phyloP scores from a whole-genome alignment of 1,140 invertebrate species.

The Nasonia longicornis region DNA sequence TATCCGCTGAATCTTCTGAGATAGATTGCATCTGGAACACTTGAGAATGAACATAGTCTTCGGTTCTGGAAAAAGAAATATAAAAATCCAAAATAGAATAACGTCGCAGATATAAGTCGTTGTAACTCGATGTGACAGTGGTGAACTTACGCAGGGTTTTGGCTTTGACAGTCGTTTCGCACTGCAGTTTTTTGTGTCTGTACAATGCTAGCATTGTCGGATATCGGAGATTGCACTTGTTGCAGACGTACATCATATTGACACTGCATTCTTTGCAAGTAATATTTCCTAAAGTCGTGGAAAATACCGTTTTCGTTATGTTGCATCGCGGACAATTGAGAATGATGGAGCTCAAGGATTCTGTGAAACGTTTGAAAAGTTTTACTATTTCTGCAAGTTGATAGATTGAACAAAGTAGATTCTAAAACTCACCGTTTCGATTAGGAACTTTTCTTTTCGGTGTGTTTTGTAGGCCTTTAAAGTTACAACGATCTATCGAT shows the following conservation, averaged over 20 bases:
- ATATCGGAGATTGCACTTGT: slow-evolving; percentile 28
- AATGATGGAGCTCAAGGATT: slow-evolving; percentile 25
- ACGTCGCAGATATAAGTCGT: background rate
- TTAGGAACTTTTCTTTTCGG: background rate
- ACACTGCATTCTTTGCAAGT: slow-evolving; percentile 37
- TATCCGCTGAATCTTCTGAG: background rate
- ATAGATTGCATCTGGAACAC: background rate
- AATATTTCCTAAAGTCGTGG: slow-evolving; percentile 11
- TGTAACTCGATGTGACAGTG: background rate
- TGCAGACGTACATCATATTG: slow-evolving; percentile 30
- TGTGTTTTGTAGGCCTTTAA: background rate
- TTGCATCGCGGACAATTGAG: slow-evolving; percentile 38
- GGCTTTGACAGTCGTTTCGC: background rate
- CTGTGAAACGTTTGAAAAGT: background rate
- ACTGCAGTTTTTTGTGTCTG: slow-evolving; percentile 37
- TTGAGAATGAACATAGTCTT: slow-evolving; percentile 5
- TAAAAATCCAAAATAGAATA: too few relatives aligned
- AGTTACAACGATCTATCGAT: background rate
- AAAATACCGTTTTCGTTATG: slow-evolving; percentile 21
- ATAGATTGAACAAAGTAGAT: background rate
- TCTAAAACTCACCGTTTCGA: background rate
- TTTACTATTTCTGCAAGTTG: background rate
- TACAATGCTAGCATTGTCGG: slow-evolving; percentile 25
- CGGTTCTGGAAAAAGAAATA: background rate
- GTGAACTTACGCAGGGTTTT: background rate